Conservation (phyloP, 2,113 vertebrate species). For the Apeltes quadracus region DNA sequence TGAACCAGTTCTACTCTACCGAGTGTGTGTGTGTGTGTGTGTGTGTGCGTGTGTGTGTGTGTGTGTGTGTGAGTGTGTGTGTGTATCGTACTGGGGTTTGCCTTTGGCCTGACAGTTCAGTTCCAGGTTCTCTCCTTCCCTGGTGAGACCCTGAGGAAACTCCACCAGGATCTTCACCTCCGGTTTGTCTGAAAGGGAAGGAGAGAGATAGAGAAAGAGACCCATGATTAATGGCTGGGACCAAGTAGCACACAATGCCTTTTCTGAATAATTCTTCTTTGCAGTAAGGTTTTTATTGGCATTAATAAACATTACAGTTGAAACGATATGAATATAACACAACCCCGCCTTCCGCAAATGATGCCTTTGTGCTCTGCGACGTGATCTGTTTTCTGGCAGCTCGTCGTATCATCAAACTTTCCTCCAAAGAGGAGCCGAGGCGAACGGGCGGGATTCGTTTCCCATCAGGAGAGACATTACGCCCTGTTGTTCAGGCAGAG, state of each 20-base stretch:
- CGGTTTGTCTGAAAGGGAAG: conserved; percentile 88
- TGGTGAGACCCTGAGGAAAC: conserved; percentile 91
- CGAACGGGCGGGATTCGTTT: not conserved
- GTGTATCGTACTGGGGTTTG: conserved; percentile 90
- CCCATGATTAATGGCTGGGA: not conserved
- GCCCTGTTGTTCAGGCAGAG: not conserved
- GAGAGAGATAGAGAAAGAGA: no score
- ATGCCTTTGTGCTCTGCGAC: not conserved
- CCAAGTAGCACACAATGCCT: not conserved
- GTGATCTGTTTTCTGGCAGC: not conserved
- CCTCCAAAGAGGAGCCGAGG: not conserved
- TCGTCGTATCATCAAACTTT: not conserved
- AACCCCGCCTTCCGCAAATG: not conserved
- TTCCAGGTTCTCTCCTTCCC: conserved; percentile 94
- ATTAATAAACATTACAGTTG: not conserved
- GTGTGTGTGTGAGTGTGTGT: conserved; percentile 22
- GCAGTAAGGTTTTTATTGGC: not conserved
- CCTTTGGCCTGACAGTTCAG: conserved; percentile 90
- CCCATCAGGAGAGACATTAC: not conserved
- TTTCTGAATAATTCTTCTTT: not conserved
- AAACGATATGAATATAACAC: not conserved
- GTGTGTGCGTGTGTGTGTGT: no score
- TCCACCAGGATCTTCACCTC: conserved; percentile 93
- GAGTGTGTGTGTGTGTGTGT: conserved; percentile 16
- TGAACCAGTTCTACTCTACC: no score